Conservation (phyloP, 2,888 invertebrate genomes). For the Sesia bembeciformis region DNA sequence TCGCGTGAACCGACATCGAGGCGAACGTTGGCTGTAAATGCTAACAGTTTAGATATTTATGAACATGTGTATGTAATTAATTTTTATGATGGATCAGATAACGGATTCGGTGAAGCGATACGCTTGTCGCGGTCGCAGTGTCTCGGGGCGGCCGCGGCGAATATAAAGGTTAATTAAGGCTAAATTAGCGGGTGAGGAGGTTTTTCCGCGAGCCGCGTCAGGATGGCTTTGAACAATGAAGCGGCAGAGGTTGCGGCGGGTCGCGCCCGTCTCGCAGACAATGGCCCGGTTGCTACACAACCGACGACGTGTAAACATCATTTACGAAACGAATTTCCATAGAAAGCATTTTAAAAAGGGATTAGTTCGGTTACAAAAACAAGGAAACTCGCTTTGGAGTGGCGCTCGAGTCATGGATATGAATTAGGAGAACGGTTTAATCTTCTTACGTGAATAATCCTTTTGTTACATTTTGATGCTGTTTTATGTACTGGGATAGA, state of each 20-base stretch:
- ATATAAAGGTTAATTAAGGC: constrained; percentile 51
- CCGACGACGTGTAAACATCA: constrained; percentile 33
- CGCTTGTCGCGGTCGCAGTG: constrained; percentile 49
- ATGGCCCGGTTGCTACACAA: constrained; percentile 21
- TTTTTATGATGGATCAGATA: constrained; percentile 72
- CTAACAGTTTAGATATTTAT: constrained; percentile 68
- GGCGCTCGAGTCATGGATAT: constrained; percentile 25
- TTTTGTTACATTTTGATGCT: constrained; percentile 38
- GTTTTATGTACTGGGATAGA: constrained; percentile 1
- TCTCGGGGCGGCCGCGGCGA: constrained; percentile 24
- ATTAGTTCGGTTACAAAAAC: constrained; percentile 26
- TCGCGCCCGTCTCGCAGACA: constrained; percentile 27
- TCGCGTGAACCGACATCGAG: constrained; percentile 36
- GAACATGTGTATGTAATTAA: constrained; percentile 73
- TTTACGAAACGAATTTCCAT: constrained; percentile 33
- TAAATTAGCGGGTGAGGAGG: constrained; percentile 36
- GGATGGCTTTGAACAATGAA: constrained; percentile 20
- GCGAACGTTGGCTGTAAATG: constrained; percentile 58
- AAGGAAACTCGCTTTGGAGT: constrained; percentile 22
- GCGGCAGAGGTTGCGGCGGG: constrained; percentile 9
- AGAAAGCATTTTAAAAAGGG: constrained; percentile 34
- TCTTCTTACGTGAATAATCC: constrained; percentile 42
- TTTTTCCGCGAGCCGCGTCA: constrained; percentile 23
- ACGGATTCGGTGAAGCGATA: constrained; percentile 57
- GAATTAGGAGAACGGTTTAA: constrained; percentile 39